phyloP scores from a whole-genome alignment of 2,797 vertebrate species.

The Poecilia picta region DNA sequence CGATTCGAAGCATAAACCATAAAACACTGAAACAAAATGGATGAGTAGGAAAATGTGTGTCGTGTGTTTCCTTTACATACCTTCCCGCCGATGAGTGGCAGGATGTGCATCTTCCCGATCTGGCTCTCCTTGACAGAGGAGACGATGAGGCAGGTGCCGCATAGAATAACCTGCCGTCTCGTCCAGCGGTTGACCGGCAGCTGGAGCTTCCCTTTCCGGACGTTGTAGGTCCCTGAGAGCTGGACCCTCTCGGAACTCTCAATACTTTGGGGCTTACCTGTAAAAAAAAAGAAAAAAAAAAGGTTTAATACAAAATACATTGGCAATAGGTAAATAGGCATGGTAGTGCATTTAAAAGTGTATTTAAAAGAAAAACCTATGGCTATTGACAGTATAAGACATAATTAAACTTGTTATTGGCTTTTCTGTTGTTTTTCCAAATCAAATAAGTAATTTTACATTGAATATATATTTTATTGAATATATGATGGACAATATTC shows the following conservation, averaged over 20 bases:
- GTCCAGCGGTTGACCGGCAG: slow-evolving; percentile 97
- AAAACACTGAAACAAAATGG: background rate
- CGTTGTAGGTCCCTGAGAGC: slow-evolving; percentile 94
- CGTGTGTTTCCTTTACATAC: slow-evolving; percentile 73
- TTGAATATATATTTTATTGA: too few relatives aligned
- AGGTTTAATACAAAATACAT: slow-evolving; percentile 5
- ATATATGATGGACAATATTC: background rate
- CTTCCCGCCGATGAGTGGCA: slow-evolving; percentile 97
- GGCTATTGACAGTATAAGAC: background rate
- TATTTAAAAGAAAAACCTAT: background rate
- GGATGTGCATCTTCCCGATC: slow-evolving; percentile 96
- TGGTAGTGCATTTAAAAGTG: background rate
- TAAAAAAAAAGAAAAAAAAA: slow-evolving; percentile 41
- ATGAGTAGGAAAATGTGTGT: slow-evolving; percentile 4
- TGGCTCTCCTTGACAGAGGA: slow-evolving; percentile 96
- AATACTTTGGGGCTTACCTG: slow-evolving; percentile 92
- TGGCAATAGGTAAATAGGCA: background rate
- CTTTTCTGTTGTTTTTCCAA: background rate
- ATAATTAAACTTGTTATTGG: background rate
- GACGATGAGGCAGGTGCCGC: slow-evolving; percentile 96
- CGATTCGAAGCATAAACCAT: slow-evolving; percentile 13
- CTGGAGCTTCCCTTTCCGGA: slow-evolving; percentile 98
- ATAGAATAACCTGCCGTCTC: slow-evolving; percentile 94
- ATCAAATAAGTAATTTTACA: background rate
- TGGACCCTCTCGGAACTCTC: slow-evolving; percentile 93